Conservation (phyloP, 2,113 vertebrate genomes). For the Psephotus haematonotus region DNA sequence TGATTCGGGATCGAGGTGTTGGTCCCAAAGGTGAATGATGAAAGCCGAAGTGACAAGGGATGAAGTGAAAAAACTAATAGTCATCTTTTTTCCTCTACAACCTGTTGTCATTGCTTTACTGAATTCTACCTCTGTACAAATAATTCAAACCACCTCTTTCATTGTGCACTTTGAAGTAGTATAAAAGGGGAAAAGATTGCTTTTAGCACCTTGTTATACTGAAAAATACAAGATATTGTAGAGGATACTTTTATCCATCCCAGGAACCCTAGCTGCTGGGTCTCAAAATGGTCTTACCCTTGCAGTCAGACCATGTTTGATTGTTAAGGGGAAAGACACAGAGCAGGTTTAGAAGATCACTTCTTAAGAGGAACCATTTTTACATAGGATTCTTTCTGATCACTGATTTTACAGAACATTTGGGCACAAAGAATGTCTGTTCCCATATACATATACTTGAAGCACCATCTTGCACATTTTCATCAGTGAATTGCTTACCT, state of each 20-base stretch:
- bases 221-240: background rate
- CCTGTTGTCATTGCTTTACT: background rate
- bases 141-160: background rate
- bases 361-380: background rate
- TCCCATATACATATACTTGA: background rate
- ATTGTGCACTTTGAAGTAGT: background rate
- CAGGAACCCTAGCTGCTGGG: background rate
- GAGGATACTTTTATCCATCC: background rate
- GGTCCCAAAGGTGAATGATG: constrained; percentile 9
- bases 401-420: background rate
- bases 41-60: constrained; percentile 10
- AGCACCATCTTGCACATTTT: background rate
- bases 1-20: background rate
- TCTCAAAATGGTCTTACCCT: background rate
- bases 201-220: background rate
- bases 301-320: background rate
- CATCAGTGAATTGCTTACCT: background rate
- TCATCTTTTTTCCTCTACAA: background rate
- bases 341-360: background rate
- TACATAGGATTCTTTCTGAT: background rate
- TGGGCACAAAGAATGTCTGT: background rate
- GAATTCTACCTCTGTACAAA: background rate
- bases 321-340: background rate
- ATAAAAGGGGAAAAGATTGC: background rate
- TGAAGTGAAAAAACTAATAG: constrained; percentile 36